Base-by-base conservation (phyloP, 2,888 invertebrate genomes). In the Mythimna loreyi region DNA sequence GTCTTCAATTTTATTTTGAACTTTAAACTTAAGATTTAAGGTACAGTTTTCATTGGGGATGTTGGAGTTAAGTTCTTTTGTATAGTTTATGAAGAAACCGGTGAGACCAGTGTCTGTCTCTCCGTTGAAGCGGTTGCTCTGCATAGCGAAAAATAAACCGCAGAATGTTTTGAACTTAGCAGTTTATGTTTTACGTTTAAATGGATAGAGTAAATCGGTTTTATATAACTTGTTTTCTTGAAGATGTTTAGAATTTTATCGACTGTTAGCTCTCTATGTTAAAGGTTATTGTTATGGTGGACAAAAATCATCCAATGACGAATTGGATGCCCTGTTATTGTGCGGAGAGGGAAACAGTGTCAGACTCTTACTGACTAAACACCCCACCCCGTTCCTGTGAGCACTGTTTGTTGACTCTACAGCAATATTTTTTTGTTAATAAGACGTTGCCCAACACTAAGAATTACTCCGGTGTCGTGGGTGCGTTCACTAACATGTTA, bases 81-180 rank as follows among this genome's bases (percentile, higher is more conserved):
- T 62, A 67, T 50, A 30, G 64, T 57, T 40, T 25, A 30, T 0
- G 3, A 25, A 6, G 62, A 88, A 93, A 94, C 94, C 94, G 93
- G 94, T 93, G 87, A 80, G 87, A 93, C 94, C 90, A 88, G 92
- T 92, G 91, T 90, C 92, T 90, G 91, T 82, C 88, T 86, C 89
- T 86, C 83, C 77, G 87, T 85, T 86, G 85, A 82, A 85, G 65
- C 77, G 58, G 89, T 88, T 87, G 90, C 89, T 91, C 90, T 86
- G 90, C 85, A 88, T 90, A 90, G 92, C 91, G 91, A 93, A 92
- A 92, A 92, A 91, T 89, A 91, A n/a, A 90, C 87, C 85, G 86
- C 82, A 86, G 45, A 63, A 86, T 87, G 85, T 81, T 87, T 86
- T 85, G 82, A 89, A 88, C 81, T 88, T 86, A 88, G 86, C 84